Evolutionary conservation across 1,140 invertebrate species (phyloP).

Genomic region (Euwallacea fornicatus): DNA sequence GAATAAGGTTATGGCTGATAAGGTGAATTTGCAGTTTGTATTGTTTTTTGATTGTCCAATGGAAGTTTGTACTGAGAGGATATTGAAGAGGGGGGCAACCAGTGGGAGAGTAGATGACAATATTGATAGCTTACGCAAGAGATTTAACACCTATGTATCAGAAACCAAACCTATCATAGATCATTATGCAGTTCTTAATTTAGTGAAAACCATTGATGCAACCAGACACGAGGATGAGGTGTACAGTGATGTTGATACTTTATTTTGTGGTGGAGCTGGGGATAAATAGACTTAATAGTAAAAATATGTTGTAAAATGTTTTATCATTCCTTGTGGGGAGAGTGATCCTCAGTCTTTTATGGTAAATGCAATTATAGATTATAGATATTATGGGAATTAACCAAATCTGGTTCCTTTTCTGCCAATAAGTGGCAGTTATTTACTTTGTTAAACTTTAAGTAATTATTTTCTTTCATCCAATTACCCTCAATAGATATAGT

Average conservation of each 20-base stretch:
- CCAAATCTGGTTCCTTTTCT: no score
- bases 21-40: slow-evolving; percentile 85
- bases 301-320: no score
- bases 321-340: no score
- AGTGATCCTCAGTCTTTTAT: no score
- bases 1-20: slow-evolving; percentile 82
- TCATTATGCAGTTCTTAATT: slow-evolving; percentile 70
- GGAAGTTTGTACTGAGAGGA: slow-evolving; percentile 82
- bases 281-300: slow-evolving; percentile 22
- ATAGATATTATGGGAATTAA: no score
- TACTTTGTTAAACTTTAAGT: no score
- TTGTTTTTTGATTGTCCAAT: slow-evolving; percentile 91
- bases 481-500: no score
- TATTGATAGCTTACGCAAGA: slow-evolving; percentile 83
- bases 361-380: no score
- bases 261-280: slow-evolving; percentile 40
- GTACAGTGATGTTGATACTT: slow-evolving; percentile 45
- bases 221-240: slow-evolving; percentile 70
- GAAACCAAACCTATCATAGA: slow-evolving; percentile 95
- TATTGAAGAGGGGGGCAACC: slow-evolving; percentile 79
- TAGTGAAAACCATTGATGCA: slow-evolving; percentile 82
- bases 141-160: slow-evolving; percentile 87
- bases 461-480: no score
- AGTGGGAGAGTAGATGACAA: slow-evolving; percentile 97
- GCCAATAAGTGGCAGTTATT: no score